These are phyloP conservation scores for Paracanthobrama guichenoti DNA, from an alignment of 2,113 vertebrate genomes.

Conservation along the genomic window DNA sequence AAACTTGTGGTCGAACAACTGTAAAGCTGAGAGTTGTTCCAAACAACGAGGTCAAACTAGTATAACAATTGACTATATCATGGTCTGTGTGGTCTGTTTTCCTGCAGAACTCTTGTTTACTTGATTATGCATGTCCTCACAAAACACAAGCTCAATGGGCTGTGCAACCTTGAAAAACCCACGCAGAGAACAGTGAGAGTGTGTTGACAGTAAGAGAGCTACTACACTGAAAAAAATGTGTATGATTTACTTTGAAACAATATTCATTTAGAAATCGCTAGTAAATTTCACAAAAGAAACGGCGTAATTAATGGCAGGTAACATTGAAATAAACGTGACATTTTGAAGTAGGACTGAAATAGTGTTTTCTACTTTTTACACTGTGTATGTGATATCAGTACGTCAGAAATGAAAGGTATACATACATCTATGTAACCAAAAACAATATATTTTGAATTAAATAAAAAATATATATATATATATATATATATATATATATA, in stretches of 20 bases:
- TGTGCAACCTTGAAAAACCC: constrained; percentile 7
- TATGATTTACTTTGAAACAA: too few relatives aligned
- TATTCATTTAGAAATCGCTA: too few relatives aligned
- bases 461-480: too few relatives aligned
- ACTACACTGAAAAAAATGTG: too few relatives aligned
- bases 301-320: too few relatives aligned
- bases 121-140: background rate
- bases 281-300: too few relatives aligned
- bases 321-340: too few relatives aligned
- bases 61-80: background rate
- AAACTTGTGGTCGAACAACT: background rate
- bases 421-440: background rate
- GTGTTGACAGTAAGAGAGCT: background rate
- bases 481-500: too few relatives aligned
- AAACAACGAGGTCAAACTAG: background rate
- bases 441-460: background rate
- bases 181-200: background rate
- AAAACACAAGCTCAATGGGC: background rate
- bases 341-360: too few relatives aligned
- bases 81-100: background rate
- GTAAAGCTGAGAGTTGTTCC: constrained; percentile 16
- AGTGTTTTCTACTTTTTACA: too few relatives aligned
- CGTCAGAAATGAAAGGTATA: background rate
- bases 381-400: background rate
- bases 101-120: background rate